Evolutionary conservation across 2,888 invertebrate genomes (phyloP), one percentile per base, ranked within the genome.

Genomic region (Plebejus argus): DNA sequence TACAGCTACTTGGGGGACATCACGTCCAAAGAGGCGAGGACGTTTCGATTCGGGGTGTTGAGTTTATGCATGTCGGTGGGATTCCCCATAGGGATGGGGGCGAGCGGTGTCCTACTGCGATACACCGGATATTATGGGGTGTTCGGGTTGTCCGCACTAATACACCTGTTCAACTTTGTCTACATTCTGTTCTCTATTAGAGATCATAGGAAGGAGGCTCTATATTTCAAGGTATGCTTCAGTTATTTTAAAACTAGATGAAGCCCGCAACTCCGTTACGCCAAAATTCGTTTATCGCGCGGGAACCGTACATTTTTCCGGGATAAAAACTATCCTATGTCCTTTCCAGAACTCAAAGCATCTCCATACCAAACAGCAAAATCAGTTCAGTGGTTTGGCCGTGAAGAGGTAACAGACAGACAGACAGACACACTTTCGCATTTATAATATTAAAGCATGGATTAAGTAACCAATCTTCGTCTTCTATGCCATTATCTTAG

Each of bases 1-100:
- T 95, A 95, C 86, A 95, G 95, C 81, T 96, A 96, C 85, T 88
- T 96, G 70, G 94, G 95, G 10, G 95, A 95, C 76, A 93, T 95
- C 8, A 95, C 95, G 15, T 91, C 93, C 18, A 91, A 89, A 49
- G 93, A 95, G 66, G 93, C 93, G 3, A 94, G 96, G 83, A 96
- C 96, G 0, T 90, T 95, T 77, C 89, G 96, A 76, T 90, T 96
- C 79, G 96, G 96, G 0, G 92, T 96, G 74, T 80, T 93, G 70
- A 93, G 86, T 83, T 84, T 94, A 83, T 93, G 93, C 80, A 90
- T 93, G 91, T 91, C 92, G n/a, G 82, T 93, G 2, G 93, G 93
- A n/a, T 92, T 93, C 81, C 94, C 93, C 7, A 86, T 94, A 53
- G 94, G 93, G 10, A 93, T 90, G 91, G 91, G 92, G 0, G 77